phyloP scores from a whole-genome alignment of 1,140 invertebrate species.

The Metopolophium dirhodum region DNA sequence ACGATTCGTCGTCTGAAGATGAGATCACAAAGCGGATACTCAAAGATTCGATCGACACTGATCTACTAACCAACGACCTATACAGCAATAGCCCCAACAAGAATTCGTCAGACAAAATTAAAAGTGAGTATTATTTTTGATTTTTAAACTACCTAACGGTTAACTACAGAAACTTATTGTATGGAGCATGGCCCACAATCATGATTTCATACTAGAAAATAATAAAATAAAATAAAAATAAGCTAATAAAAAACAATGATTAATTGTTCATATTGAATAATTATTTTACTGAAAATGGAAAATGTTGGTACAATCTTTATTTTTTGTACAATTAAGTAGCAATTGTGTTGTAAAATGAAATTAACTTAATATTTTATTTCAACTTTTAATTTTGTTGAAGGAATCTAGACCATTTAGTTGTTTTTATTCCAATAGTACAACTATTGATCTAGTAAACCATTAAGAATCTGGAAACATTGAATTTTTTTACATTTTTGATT shows the following conservation, averaged over 20 bases:
- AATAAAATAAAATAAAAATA: too few relatives aligned
- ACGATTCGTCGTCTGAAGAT: slow-evolving; percentile 43
- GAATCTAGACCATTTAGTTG: not conserved
- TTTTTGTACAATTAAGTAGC: not conserved
- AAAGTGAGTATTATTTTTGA: not conserved
- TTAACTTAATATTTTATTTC: not conserved
- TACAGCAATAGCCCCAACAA: not conserved
- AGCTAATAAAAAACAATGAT: too few relatives aligned
- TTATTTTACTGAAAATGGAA: too few relatives aligned
- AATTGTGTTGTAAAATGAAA: not conserved
- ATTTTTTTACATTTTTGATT: not conserved
- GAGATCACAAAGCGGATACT: slow-evolving; percentile 35
- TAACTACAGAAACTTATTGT: not conserved
- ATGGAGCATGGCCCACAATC: not conserved
- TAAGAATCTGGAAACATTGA: not conserved
- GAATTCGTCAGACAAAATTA: not conserved
- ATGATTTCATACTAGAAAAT: too few relatives aligned
- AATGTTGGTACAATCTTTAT: not conserved
- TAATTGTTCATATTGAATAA: not conserved
- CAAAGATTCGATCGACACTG: slow-evolving; percentile 33
- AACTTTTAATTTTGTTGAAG: not conserved
- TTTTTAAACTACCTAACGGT: not conserved
- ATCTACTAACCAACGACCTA: slow-evolving; percentile 27
- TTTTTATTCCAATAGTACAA: too few relatives aligned
- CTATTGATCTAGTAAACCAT: too few relatives aligned